A percentile compares a stretch with the other conserved stretches of the same genome.
phyloP scores from a whole-genome alignment of 2,888 invertebrate species.

The Synanthedon vespiformis region DNA sequence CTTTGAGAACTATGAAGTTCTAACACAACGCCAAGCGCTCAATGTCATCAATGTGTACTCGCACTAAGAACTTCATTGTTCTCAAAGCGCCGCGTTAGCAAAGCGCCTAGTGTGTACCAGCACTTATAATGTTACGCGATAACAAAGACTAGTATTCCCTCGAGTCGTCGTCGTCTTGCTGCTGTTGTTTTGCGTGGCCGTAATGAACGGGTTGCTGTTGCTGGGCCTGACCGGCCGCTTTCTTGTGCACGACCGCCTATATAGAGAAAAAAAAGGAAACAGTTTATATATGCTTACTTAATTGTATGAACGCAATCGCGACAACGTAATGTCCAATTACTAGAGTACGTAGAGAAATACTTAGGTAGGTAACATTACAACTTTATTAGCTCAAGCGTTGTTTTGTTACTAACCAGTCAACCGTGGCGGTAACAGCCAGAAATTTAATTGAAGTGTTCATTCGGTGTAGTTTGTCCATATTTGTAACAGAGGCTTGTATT shows the following conservation, averaged over 20 bases:
- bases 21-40: no score
- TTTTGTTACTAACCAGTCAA: background rate
- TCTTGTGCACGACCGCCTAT: constrained; percentile 63
- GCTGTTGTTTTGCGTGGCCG: constrained; percentile 26
- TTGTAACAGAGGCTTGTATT: no score
- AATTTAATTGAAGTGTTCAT: background rate
- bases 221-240: constrained; percentile 38
- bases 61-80: no score
- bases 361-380: background rate
- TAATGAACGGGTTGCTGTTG: constrained; percentile 38
- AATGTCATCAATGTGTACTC: no score
- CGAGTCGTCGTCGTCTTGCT: constrained; percentile 36
- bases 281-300: constrained; percentile 2
- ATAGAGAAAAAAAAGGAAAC: constrained; percentile 13
- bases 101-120: no score
- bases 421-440: background rate
- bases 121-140: constrained; percentile 3
- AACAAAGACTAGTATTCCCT: constrained; percentile 49
- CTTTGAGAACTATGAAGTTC: no score
- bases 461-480: no score
- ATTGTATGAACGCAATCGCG: constrained; percentile 1
- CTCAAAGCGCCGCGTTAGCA: no score
- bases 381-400: constrained; percentile 1
- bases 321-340: constrained; percentile 6
- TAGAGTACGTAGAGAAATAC: background rate